These are phyloP conservation scores for Hormiphora californensis DNA, from an alignment of 37 sponge, comb jelly and placozoan genomes.

Conservation along the genomic window DNA sequence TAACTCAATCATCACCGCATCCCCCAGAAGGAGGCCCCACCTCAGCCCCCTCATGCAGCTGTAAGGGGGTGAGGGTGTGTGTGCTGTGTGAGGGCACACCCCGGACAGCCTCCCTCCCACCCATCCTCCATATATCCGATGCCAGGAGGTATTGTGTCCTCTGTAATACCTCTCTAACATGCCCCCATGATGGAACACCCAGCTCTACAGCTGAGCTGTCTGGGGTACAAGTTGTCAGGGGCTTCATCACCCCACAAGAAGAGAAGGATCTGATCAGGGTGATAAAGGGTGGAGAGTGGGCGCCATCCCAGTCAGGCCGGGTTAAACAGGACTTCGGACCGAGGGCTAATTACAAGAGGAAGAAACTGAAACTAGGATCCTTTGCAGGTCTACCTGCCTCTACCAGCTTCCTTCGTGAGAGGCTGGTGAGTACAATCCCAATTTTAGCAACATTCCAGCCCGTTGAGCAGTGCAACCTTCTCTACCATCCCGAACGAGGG, in stretches of 20 bases:
- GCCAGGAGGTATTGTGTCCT: neutral
- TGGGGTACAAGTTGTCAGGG: constrained; percentile 63
- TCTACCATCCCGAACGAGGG: constrained; percentile 75
- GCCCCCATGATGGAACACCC: neutral
- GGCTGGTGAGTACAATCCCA: constrained; percentile 46
- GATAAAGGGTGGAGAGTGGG: constrained; percentile 70
- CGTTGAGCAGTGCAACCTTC: constrained; percentile 91
- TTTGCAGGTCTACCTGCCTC: constrained; percentile 83
- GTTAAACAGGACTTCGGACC: constrained; percentile 97
- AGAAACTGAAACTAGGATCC: constrained; percentile 70
- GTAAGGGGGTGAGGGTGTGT: constrained; percentile 67
- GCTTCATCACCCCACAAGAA: constrained; percentile 67
- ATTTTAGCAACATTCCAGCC: constrained; percentile 63
- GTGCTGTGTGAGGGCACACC: constrained; percentile 60
- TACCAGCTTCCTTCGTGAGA: constrained; percentile 59
- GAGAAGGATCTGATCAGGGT: constrained; percentile 59
- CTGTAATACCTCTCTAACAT: constrained; percentile 1
- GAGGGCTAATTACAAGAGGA: constrained; percentile 87
- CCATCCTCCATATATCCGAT: neutral
- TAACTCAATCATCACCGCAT: too few relatives aligned
- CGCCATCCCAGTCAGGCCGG: constrained; percentile 84
- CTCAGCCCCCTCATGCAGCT: constrained; percentile 53
- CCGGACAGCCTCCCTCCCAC: neutral
- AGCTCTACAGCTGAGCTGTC: constrained; percentile 44
- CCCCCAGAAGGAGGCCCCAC: neutral